Conservation (phyloP, 2,888 invertebrate species). For the Scaeva pyrastri region DNA sequence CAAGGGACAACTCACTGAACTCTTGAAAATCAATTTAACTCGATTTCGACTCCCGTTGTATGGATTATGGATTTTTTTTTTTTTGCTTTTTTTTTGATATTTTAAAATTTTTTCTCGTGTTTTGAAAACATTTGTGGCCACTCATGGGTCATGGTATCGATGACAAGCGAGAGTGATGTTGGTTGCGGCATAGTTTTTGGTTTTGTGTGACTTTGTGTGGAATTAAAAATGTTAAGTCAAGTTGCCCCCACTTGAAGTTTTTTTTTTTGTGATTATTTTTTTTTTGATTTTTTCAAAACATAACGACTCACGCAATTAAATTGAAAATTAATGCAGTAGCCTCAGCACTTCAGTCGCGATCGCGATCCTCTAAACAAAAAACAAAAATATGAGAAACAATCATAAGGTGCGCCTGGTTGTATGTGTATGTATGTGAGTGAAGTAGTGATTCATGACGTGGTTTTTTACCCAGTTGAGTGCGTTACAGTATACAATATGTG, state of each 20-base stretch:
- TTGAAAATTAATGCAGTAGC: conserved; percentile 72
- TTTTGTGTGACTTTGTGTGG: conserved; percentile 35
- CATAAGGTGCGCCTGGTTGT: conserved; percentile 63
- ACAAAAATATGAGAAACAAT: conserved; percentile 38
- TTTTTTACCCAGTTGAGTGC: conserved; percentile 6
- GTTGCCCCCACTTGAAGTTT: conserved; percentile 70
- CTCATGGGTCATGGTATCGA: conserved; percentile 73
- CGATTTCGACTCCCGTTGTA: conserved; percentile 28
- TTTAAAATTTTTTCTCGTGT: conserved; percentile 6
- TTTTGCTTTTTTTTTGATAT: too few relatives aligned
- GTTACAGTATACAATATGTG: not conserved
- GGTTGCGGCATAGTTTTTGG: conserved; percentile 41
- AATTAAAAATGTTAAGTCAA: conserved; percentile 54
- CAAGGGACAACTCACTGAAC: conserved; percentile 53
- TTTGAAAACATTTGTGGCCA: conserved; percentile 64
- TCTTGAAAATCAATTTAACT: conserved; percentile 75
- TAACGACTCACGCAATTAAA: conserved; percentile 57
- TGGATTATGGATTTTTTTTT: conserved; percentile 34
- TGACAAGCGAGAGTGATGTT: conserved; percentile 59
- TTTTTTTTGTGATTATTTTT: not conserved
- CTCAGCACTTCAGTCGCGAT: conserved; percentile 49
- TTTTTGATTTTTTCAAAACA: not conserved
- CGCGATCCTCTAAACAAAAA: conserved; percentile 50
- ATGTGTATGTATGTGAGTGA: conserved; percentile 31
- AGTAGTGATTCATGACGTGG: conserved; percentile 65